Conservation (phyloP, 2,113 vertebrate species). For the Vireo altiloquus region DNA sequence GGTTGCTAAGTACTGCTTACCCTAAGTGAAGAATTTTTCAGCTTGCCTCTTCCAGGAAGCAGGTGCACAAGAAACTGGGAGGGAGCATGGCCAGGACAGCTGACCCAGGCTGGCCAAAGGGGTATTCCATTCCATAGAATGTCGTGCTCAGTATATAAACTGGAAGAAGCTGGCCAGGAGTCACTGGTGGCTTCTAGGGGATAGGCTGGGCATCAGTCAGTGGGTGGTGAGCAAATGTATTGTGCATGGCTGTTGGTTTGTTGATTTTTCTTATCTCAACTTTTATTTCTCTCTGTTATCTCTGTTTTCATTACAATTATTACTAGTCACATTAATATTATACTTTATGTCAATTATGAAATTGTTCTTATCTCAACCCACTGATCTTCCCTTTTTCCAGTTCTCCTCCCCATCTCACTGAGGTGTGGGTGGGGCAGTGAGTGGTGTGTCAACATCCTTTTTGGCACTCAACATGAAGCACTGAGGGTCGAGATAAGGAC, state of each 20-base stretch:
- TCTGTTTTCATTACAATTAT: background rate
- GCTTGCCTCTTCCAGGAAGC: background rate
- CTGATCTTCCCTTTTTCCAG: background rate
- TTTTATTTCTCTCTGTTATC: background rate
- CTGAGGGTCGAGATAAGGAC: background rate
- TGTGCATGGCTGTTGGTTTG: background rate
- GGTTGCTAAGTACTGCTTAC: background rate
- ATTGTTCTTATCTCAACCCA: background rate
- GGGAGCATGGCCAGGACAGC: background rate
- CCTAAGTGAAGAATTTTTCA: background rate
- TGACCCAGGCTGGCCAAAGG: background rate
- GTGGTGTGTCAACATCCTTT: background rate
- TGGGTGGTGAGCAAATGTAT: background rate
- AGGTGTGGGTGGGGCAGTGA: background rate
- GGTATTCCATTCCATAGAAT: background rate
- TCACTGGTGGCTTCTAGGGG: background rate
- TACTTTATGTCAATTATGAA: background rate
- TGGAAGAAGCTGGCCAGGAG: background rate
- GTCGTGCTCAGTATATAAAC: background rate
- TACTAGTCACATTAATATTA: background rate
- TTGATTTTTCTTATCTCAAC: background rate
- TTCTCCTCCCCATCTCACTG: background rate
- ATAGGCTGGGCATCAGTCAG: background rate
- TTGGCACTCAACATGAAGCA: no score
- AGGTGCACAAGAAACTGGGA: background rate